Base-by-base conservation (phyloP, 2,797 vertebrate species). In the Lepus oiostolus region DNA sequence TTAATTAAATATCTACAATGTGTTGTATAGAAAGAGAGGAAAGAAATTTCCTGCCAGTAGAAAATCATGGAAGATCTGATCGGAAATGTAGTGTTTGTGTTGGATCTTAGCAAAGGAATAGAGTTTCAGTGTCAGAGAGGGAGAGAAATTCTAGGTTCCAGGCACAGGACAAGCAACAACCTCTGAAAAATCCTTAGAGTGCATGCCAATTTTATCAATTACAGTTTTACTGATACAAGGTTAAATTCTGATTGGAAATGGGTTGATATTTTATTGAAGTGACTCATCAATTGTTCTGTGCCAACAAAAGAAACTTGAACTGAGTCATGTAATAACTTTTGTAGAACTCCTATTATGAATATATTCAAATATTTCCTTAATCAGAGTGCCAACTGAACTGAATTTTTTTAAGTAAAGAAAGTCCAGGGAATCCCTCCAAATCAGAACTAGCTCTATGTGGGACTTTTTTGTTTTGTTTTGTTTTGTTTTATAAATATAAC, bases 321-420 rank as follows among this genome's bases (percentile, higher is more conserved):
- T 72, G 28, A 90, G 54, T n/a, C 79, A 77, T 52, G 35, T 32
- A 76, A 63, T 35, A 70, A 35, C 60, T 54, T 90, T 71, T 92
- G 5, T 83, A 90, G 79, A 94, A 85, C 3, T 63, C 2, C 38
- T 52, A 72, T 80, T 79, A 82, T 38, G 91, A 92, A 93, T 52
- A 65, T 22, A 76, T 16, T 77, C 38, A 76, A 91, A 47, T 80
- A 90, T 85, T 93, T 75, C 60, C 93, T 96, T 68, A 87, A 75
- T 91, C 47, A 84, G 60, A 76, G 5, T 87, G 65, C 42, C 42
- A 93, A 93, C 9, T 75, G 54, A 94, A 72, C n/a, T 79, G 42
- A 88, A 96, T 47, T 84, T 67, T 85, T 54, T 93, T 70, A 30
- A 62, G 85, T 8, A 38, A 50, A 90, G 58, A 68, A 50, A 26